Evolutionary conservation across 2,113 vertebrate genomes (phyloP).

Genomic region (Podilymbus podiceps): DNA sequence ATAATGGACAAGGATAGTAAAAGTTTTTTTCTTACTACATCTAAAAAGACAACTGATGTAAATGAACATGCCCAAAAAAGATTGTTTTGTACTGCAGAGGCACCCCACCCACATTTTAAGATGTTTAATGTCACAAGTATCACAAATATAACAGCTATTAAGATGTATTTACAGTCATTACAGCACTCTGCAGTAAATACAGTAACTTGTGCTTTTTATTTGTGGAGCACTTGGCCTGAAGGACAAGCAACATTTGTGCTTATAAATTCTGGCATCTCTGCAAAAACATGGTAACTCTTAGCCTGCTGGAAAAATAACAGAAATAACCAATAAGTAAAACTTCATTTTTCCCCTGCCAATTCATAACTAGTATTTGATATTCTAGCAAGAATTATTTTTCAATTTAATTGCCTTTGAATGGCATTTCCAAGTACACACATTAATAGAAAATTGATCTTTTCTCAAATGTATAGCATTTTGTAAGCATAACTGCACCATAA

Average conservation of each 20-base stretch:
- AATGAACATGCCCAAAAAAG: not conserved
- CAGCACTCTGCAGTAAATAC: not conserved
- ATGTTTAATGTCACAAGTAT: not conserved
- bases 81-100: not conserved
- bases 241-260: slow-evolving; percentile 13
- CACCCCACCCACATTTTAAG: not conserved
- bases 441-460: not conserved
- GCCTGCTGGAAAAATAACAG: not conserved
- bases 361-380: not conserved
- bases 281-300: not conserved
- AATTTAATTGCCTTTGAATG: not conserved
- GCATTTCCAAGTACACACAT: not conserved
- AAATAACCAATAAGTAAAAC: not conserved
- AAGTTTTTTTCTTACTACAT: not conserved
- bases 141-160: not conserved
- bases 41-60: not conserved
- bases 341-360: not conserved
- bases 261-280: slow-evolving; percentile 2
- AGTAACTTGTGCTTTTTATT: not conserved
- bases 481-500: not conserved
- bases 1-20: not conserved
- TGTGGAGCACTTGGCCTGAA: slow-evolving; percentile 39
- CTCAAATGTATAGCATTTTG: not conserved
- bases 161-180: not conserved
- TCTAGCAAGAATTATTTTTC: not conserved